Evolutionary conservation across 1,140 invertebrate genomes (phyloP), one percentile per base, ranked within the genome.

Genomic region (Telenomus remus): DNA sequence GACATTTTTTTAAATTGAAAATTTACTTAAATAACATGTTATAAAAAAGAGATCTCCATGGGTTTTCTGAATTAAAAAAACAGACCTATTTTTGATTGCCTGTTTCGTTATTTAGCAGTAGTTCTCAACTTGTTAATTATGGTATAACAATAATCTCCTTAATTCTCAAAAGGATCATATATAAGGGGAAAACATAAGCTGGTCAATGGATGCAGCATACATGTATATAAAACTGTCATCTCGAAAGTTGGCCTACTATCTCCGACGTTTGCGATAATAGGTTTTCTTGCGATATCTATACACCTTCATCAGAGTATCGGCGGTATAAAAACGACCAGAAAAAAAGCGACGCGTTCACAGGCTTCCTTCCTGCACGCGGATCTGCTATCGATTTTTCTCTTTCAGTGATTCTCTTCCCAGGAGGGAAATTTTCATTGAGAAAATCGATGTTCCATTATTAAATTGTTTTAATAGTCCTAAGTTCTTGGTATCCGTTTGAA

Each of bases 231-330:
- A 84, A 84, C 77, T 82, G 79, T 83, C 80, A 85, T 84, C 85
- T 84, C 80, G 83, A 84, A 85, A 84, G 82, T 84, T 84, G 82
- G 82, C 84, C 84, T 85, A 85, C 84, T 85, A 83, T 84, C 83
- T 80, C 79, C 76, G 48, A 35, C 34, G 56, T 15, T 71, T 63
- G 64, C 63, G 69, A 77, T 77, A 77, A 77, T 77, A 72, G 74
- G 68, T 70, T 77, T 27, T 65, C 74, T 46, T 63, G 35, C 66
- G 74, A 77, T 77, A 77, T 77, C 74, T 77, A 63, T 71, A 42
- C 74, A 68, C 66, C 74, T 77, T 77, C 63, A 77, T 77, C 74
- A 14, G 19, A 27, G 4, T 35, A 37, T 4, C 47, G 35, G 8
- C 34, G n/a, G 37, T 19, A 39, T 34, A 51, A 61, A 61, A 50